Conservation (phyloP, 2,797 vertebrate genomes). For the Loriculus beryllinus region DNA sequence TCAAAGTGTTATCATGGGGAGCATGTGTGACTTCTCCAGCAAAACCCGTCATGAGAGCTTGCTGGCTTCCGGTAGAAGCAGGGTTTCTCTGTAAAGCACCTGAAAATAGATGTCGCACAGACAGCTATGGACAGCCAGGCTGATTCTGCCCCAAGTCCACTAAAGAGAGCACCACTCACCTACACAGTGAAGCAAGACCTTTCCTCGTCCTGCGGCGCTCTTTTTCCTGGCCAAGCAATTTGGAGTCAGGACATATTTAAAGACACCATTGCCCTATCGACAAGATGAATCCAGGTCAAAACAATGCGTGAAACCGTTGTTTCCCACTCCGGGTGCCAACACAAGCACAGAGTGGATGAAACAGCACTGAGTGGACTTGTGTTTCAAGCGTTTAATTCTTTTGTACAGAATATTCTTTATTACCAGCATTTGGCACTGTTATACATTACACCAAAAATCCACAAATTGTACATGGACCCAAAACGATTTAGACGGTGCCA, state of each 20-base stretch:
- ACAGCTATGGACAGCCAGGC: neutral
- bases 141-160: conserved; percentile 12
- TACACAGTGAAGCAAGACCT: conserved; percentile 18
- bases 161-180: conserved; percentile 22
- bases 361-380: conserved; percentile 45
- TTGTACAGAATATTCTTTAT: conserved; percentile 76
- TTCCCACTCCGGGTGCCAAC: neutral
- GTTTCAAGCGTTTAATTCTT: conserved; percentile 77
- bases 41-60: conserved; percentile 46
- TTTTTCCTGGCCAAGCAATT: neutral
- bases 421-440: conserved; percentile 73
- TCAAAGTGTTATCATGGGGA: conserved; percentile 60
- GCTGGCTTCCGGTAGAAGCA: neutral
- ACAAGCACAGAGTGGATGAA: conserved; percentile 59
- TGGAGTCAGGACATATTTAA: conserved; percentile 25
- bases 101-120: neutral
- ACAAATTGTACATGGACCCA: conserved; percentile 70
- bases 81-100: conserved; percentile 7
- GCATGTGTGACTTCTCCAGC: neutral
- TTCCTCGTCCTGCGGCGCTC: conserved; percentile 3
- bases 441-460: conserved; percentile 74
- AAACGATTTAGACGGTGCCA: conserved; percentile 68
- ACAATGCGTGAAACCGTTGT: neutral
- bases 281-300: conserved; percentile 17
- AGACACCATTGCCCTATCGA: conserved; percentile 26